These are phyloP conservation scores for Pachyramphus minor DNA, from an alignment of 2,113 vertebrate genomes.

Conservation along the genomic window DNA sequence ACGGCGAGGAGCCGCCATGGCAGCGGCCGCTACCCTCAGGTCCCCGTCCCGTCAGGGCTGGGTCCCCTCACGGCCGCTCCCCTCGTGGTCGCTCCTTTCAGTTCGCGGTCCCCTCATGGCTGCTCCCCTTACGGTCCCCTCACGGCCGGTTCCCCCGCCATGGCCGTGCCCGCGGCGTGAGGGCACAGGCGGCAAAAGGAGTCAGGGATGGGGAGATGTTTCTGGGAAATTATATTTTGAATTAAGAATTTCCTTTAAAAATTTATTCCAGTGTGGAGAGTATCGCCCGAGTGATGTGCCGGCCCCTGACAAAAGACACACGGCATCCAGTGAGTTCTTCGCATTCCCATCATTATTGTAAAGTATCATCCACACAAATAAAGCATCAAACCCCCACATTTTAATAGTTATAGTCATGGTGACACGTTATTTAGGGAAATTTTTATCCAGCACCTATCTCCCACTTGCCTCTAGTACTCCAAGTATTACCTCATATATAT, in stretches of 20 bases:
- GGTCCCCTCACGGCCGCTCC: background rate
- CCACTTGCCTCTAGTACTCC: background rate
- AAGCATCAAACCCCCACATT: background rate
- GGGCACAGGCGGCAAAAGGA: background rate
- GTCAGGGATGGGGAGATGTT: background rate
- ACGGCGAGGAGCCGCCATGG: background rate
- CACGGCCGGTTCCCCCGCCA: background rate
- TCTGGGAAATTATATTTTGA: background rate
- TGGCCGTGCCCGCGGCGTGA: no score
- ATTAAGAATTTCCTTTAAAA: background rate
- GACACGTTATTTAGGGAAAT: background rate
- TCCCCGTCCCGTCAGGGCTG: background rate
- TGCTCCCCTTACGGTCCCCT: no score
- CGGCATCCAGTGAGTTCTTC: background rate
- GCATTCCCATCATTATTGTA: rapidly evolving
- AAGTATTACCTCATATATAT: background rate
- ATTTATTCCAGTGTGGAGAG: background rate
- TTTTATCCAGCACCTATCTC: background rate
- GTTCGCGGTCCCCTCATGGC: background rate
- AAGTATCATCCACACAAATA: background rate
- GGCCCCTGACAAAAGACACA: background rate
- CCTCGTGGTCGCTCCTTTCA: background rate
- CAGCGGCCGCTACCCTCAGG: background rate
- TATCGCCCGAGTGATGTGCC: rapidly evolving
- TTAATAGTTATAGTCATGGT: background rate